Evolutionary conservation across 2,113 vertebrate species (phyloP).

Genomic region (Lagopus leucura): DNA sequence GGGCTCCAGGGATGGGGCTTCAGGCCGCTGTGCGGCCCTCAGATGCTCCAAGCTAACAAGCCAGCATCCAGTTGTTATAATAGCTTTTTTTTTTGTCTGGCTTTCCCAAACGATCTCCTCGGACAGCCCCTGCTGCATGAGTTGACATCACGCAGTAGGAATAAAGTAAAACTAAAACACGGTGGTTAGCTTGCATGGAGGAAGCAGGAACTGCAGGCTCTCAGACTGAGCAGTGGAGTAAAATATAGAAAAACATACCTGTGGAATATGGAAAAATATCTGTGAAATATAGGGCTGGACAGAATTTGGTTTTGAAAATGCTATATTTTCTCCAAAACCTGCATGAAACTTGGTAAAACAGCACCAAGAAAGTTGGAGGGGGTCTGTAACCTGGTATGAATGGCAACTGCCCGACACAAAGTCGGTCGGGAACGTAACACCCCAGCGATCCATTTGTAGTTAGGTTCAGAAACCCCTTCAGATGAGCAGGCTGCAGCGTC

Average conservation of each 20-base stretch:
- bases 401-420: background rate
- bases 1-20: background rate
- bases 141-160: background rate
- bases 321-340: background rate
- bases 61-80: background rate
- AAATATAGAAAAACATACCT: background rate
- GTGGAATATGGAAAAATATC: background rate
- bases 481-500: background rate
- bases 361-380: background rate
- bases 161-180: background rate
- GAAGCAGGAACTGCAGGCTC: background rate
- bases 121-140: background rate
- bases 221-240: background rate
- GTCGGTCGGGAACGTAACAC: background rate
- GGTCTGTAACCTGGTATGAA: background rate
- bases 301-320: background rate
- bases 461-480: background rate
- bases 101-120: background rate
- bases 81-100: accelerated
- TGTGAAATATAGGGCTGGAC: background rate
- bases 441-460: background rate
- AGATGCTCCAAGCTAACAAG: background rate
- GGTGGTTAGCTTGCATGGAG: accelerated
- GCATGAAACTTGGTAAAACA: background rate
- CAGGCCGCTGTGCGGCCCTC: background rate